Evolutionary conservation across 2,113 vertebrate species (phyloP), one percentile per base, ranked within the genome.

Genomic region (Gymnocephalus cernua): DNA sequence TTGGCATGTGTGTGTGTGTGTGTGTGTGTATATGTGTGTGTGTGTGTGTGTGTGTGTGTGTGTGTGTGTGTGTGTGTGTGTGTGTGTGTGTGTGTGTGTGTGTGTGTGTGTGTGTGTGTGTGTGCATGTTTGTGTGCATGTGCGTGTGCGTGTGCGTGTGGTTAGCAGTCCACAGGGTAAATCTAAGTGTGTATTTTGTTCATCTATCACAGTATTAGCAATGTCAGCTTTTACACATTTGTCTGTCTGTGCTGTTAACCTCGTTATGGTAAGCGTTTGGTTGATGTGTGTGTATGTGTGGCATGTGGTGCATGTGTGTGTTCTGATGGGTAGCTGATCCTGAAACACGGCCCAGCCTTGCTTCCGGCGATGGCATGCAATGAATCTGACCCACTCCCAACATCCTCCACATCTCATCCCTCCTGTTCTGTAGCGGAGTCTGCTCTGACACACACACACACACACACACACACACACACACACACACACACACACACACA

Each of bases 341-440:
- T 81, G 80, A 90, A 83, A 85, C 75, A 61, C 10, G 53, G 82
- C 80, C 77, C 75, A 71, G 59, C 77, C 82, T 80, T 51, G 79
- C 80, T 86, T 79, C 80, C 47, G 54, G 76, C 56, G 1, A 50
- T 69, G 57, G 66, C 83, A 88, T 89, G 89, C 86, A 77, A 90
- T 88, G 35, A 89, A 92, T 93, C 85, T 80, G 83, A 86, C 86
- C 89, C 90, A 85, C 83, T 92, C 89, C 88, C 87, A 84, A 74
- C 91, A 86, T 91, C 88, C 88, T 89, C 85, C 84, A 87, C 86
- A 77, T 85, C 84, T 80, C 74, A 82, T 86, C 74, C 65, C 68
- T 80, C 69, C 77, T 79, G 63, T 69, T 85, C 70, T 64, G 73
- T 71, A 77, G 67, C 79, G 51, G 44, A 84, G 70, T 58, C 67